Base-by-base conservation (phyloP, 2,113 vertebrate genomes). In the Sylvilagus bachmani region DNA sequence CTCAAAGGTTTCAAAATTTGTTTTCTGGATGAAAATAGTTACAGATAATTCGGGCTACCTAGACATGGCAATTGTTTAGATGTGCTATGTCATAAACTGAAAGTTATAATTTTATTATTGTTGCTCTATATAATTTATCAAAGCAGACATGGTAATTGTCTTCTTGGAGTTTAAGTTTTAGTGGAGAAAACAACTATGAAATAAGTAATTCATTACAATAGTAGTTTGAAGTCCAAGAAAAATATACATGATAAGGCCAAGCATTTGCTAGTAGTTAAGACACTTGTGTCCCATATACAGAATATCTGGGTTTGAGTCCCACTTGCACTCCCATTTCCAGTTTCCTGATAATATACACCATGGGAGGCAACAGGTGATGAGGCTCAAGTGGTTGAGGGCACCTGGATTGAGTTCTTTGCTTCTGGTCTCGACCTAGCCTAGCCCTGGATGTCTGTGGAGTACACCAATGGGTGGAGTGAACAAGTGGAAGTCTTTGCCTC, bases 101-200 rank as follows among this genome's bases (percentile, higher is more conserved):
- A 25, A 62, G 55, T 83, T 91, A 13, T 29, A 62, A 66, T 62
- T 86, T 64, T 92, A 24, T 38, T 77, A 25, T 64, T 19, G 6
- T 27, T 88, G 16, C 51, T 66, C 83, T 85, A 84, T 0, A 51
- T 6, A 27, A 81, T 86, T 86, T 84, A 25, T 51, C 24, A 88
- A 89, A 24, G 58, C n/a, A 71, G 61, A 29, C 33, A 14, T 22
- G 62, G 77, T 22, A n/a, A 44, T 31, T n/a, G 31, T 49, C 73
- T 81, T 79, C 69, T n/a, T 7, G 25, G 25, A 82, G 17, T 64
- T 95, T 70, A 81, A 62, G 29, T 77, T 86, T 83, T 64, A 78
- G 36, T 53, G 27, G n/a, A 38, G 49, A 93, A 82, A 64, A 92
- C 14, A 36, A 44, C 53, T 36, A 38, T 51, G 70, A 81, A 73